These are phyloP conservation scores for Gorsachius goisagi DNA, from an alignment of 2,113 vertebrate genomes.

Conservation along the genomic window DNA sequence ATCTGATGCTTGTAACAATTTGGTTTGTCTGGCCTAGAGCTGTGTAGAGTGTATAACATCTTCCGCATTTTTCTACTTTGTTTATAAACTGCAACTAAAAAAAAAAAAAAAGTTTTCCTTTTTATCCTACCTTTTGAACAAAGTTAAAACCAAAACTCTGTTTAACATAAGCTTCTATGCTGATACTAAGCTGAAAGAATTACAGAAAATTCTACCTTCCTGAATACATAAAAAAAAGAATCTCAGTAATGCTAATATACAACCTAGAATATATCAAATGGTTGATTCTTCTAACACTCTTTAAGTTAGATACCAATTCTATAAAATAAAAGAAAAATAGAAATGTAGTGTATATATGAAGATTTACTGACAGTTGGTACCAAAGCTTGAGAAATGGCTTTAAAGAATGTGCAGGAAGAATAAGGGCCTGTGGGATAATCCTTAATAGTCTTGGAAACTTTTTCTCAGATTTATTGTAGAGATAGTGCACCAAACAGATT, in stretches of 20 bases:
- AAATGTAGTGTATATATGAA: neutral
- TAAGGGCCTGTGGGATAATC: neutral
- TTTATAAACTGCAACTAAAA: neutral
- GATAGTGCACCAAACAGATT: neutral
- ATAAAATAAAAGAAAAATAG: neutral
- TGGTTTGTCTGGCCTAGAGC: neutral
- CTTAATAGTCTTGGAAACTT: neutral
- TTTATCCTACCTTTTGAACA: neutral
- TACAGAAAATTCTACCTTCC: neutral
- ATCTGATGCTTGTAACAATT: neutral
- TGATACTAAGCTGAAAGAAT: neutral
- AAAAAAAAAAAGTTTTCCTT: fast-evolving
- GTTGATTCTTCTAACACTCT: neutral
- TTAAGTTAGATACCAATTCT: neutral
- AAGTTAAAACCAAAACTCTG: neutral
- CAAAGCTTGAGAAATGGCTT: neutral
- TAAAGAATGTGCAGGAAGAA: neutral
- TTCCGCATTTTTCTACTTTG: neutral
- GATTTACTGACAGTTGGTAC: neutral
- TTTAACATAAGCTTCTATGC: neutral
- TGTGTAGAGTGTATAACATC: neutral
- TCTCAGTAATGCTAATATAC: neutral
- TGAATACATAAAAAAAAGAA: neutral
- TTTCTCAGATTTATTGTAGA: neutral
- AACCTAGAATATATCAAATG: neutral